Percentiles rank a stretch among this genome's conserved stretches.
Evolutionary conservation across 2,888 invertebrate genomes (phyloP).

Genomic region (Itoplectis maculator): DNA sequence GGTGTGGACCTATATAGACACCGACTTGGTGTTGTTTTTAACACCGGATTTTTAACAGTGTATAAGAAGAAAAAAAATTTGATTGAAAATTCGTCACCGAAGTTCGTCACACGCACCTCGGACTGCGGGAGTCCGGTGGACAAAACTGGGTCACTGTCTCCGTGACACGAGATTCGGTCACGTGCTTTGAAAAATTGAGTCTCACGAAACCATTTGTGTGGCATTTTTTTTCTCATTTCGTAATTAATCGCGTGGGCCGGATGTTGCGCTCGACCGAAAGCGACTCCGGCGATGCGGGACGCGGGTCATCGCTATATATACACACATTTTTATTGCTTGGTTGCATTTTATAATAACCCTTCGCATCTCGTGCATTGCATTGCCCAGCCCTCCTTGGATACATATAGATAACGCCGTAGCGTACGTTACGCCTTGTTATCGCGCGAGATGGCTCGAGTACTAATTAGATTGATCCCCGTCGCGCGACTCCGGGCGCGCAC

Average conservation of each 20-base stretch:
- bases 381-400: conserved; percentile 37
- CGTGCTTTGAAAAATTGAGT: neutral
- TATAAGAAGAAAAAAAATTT: no score
- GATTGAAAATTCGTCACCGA: neutral
- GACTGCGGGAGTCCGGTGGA: no score
- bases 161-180: no score
- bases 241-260: neutral
- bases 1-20: no score
- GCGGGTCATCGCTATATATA: neutral
- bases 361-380: conserved; percentile 9
- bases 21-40: no score
- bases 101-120: no score
- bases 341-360: conserved; percentile 6
- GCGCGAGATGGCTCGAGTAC: conserved; percentile 56
- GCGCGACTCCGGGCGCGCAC: conserved; percentile 45
- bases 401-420: conserved; percentile 35
- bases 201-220: neutral
- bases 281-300: neutral
- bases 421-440: conserved; percentile 46
- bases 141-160: no score
- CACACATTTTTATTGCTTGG: neutral
- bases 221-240: neutral
- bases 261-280: neutral
- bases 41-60: no score
- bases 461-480: conserved; percentile 65